Base-by-base conservation (phyloP, 2,888 invertebrate species). In the Euspilapteryx auroguttella region DNA sequence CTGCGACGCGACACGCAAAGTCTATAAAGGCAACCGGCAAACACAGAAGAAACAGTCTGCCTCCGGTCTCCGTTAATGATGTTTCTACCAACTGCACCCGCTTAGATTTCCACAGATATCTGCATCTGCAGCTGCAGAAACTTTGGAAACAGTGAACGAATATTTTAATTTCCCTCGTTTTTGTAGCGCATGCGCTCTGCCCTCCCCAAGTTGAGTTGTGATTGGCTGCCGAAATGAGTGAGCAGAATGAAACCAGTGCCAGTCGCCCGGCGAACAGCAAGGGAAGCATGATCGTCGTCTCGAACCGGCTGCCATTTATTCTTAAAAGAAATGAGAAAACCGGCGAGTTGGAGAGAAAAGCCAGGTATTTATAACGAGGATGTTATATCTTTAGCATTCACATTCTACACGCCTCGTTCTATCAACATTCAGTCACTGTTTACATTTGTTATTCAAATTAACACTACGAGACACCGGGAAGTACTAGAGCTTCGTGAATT, bases 281-380 rank as follows among this genome's bases (percentile, higher is more conserved):
- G 45, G 86, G 85, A 42, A 89, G 86, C 53, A 85, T 94, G 81
- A 91, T 94, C 48, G 93, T 94, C 41, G 92, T 94, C 34, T 93
- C 94, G 39, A 94, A 94, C 69, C 79, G 94, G 41, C 75, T 94
- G 54, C 94, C 94, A 5, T 94, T 94, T 68, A 87, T 93, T 37
- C 75, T 94, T 35, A 85, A 82, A 52, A 80, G 87, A 53, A 82
- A 89, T 73, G 79, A 85, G 29, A 78, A 79, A 43, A 85, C 86
- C 33, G 85, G 85, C 25, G 76, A 80, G 24, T 77, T 92, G 45
- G 82, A 86, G 44, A 80, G 94, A 37, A 89, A 87, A 63, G 88
- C 92, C 49, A 93, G 93, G 93, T 92, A 64, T 78, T 31, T n/a
- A 5, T 13, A 8, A 25, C 14, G 15, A 9, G 8, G 3, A 8